phyloP scores from a whole-genome alignment of 2,113 vertebrate species.

The Syrrhaptes paradoxus region DNA sequence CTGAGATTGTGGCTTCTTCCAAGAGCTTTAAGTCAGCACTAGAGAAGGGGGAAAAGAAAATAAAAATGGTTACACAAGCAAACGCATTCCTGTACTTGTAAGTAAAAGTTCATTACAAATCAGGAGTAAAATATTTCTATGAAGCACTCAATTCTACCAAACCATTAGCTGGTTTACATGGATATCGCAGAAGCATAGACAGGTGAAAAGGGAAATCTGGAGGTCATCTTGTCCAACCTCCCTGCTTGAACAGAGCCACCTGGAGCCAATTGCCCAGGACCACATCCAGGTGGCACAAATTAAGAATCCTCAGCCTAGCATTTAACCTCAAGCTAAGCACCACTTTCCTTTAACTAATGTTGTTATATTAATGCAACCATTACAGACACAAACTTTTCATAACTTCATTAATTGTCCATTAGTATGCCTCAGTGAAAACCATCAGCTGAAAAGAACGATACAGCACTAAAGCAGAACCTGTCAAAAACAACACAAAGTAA shows the following conservation, averaged over 20 bases:
- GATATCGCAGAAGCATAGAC: background rate
- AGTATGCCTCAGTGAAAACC: background rate
- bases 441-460: background rate
- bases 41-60: background rate
- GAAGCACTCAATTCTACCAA: background rate
- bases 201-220: background rate
- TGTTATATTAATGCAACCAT: background rate
- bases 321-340: background rate
- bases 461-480: background rate
- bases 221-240: background rate
- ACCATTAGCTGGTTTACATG: background rate
- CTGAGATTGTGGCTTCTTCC: conserved; percentile 90
- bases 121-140: background rate
- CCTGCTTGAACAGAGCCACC: background rate
- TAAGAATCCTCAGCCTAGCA: background rate
- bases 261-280: background rate
- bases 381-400: background rate
- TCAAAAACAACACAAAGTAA: background rate
- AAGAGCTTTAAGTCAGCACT: conserved; percentile 91
- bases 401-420: background rate
- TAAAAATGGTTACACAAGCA: background rate
- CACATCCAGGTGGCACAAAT: accelerated
- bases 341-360: background rate
- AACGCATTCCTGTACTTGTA: background rate
- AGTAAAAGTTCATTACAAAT: background rate